A percentile compares a stretch with the other conserved stretches of the same genome.
Conservation (phyloP, 2,888 invertebrate species). For the Pterostichus madidus region DNA sequence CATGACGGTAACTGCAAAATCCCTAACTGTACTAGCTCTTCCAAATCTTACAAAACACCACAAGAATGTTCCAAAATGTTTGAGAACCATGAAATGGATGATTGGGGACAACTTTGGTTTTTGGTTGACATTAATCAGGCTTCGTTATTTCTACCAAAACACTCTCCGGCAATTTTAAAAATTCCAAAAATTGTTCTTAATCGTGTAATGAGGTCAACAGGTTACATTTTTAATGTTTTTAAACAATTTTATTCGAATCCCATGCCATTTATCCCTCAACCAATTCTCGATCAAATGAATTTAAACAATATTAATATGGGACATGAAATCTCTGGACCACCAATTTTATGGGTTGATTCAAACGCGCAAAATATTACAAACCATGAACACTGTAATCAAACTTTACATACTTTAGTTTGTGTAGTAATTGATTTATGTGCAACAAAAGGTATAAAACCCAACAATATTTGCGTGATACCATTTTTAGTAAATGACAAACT, state of each 20-base stretch:
- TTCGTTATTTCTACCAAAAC: slow-evolving; percentile 74
- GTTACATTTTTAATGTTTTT: slow-evolving; percentile 73
- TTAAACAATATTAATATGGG: slow-evolving; percentile 72
- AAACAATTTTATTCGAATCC: slow-evolving; percentile 74
- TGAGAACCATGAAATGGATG: slow-evolving; percentile 68
- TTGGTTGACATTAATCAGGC: slow-evolving; percentile 75
- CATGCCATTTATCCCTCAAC: slow-evolving; percentile 71
- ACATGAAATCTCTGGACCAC: slow-evolving; percentile 73
- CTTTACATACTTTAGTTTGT: slow-evolving; percentile 70
- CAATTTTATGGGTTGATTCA: slow-evolving; percentile 73
- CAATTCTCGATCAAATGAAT: slow-evolving; percentile 70
- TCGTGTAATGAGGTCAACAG: slow-evolving; percentile 74
- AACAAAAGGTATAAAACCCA: slow-evolving; percentile 74
- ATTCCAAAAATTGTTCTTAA: slow-evolving; percentile 72
- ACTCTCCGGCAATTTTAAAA: slow-evolving; percentile 73
- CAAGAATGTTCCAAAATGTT: slow-evolving; percentile 68
- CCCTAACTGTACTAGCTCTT: slow-evolving; percentile 68
- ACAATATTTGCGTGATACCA: slow-evolving; percentile 74
- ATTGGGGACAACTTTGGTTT: slow-evolving; percentile 75
- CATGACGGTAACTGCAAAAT: slow-evolving; percentile 72
- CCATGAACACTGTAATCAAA: slow-evolving; percentile 61
- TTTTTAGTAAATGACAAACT: slow-evolving; percentile 73
- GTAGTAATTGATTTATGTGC: slow-evolving; percentile 74
- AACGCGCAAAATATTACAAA: slow-evolving; percentile 59
- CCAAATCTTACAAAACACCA: slow-evolving; percentile 41